Evolutionary conservation across 2,113 vertebrate species (phyloP).

Genomic region (Tinamus guttatus): DNA sequence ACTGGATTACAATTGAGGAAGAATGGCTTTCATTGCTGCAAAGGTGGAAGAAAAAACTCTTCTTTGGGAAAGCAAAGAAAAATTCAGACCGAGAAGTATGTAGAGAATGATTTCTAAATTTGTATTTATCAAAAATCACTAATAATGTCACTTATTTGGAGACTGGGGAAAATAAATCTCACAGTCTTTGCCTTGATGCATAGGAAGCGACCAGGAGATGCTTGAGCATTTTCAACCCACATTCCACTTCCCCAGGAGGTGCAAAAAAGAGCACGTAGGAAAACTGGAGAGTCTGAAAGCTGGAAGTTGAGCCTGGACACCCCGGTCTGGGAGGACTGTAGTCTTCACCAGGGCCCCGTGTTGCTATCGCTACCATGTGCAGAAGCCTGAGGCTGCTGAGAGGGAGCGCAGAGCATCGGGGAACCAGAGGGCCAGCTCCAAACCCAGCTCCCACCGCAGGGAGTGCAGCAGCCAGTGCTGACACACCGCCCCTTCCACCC

Average conservation of each 20-base stretch:
- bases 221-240: background rate
- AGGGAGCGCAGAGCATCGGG: too few species aligned
- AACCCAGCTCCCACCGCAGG: too few species aligned
- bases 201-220: background rate
- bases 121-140: background rate
- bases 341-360: background rate
- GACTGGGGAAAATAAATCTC: background rate
- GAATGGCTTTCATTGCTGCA: background rate
- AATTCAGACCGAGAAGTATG: background rate
- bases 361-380: too few species aligned
- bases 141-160: background rate
- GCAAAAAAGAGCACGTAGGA: background rate
- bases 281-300: background rate
- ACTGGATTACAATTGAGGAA: background rate
- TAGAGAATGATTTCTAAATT: background rate
- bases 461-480: too few species aligned
- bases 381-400: too few species aligned
- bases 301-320: background rate
- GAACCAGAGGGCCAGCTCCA: too few species aligned
- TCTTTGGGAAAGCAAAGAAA: background rate
- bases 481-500: too few species aligned
- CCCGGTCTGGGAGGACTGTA: background rate
- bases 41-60: background rate
- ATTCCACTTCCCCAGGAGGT: fast-evolving
- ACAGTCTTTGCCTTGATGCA: background rate